phyloP scores from a whole-genome alignment of 2,797 vertebrate species.

The Sus cebifrons region DNA sequence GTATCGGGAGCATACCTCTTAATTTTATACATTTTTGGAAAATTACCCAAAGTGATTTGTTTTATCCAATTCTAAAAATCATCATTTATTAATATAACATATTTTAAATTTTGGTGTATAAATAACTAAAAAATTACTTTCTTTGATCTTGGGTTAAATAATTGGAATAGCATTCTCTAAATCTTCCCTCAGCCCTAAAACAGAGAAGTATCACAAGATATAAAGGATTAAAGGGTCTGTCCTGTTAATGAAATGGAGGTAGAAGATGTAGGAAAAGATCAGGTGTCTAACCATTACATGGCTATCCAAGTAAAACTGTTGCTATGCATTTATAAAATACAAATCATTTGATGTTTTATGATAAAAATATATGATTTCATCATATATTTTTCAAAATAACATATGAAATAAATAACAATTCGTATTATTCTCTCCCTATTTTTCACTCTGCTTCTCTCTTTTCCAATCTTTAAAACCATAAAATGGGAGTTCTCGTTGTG shows the following conservation, averaged over 20 bases:
- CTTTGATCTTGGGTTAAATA: neutral
- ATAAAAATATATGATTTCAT: neutral
- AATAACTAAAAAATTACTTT: neutral
- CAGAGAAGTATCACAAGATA: neutral
- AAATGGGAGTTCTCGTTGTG: neutral
- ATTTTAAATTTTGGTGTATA: neutral
- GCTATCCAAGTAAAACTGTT: neutral
- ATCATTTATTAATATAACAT: neutral
- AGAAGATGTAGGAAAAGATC: neutral
- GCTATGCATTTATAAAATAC: neutral
- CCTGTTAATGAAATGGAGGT: neutral
- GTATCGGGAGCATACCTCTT: neutral
- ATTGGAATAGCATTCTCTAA: neutral
- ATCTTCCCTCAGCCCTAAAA: neutral
- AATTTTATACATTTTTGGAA: conserved; percentile 26
- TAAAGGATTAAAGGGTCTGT: neutral
- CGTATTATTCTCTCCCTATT: neutral
- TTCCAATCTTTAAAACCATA: neutral
- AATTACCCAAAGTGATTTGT: neutral
- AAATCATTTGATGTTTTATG: neutral
- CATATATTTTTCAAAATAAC: neutral
- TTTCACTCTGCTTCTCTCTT: neutral
- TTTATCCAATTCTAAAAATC: neutral
- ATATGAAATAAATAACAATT: neutral
- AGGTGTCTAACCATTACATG: neutral